These are phyloP conservation scores for Syngnathoides biaculeatus DNA, from an alignment of 2,113 vertebrate genomes.

Conservation along the genomic window DNA sequence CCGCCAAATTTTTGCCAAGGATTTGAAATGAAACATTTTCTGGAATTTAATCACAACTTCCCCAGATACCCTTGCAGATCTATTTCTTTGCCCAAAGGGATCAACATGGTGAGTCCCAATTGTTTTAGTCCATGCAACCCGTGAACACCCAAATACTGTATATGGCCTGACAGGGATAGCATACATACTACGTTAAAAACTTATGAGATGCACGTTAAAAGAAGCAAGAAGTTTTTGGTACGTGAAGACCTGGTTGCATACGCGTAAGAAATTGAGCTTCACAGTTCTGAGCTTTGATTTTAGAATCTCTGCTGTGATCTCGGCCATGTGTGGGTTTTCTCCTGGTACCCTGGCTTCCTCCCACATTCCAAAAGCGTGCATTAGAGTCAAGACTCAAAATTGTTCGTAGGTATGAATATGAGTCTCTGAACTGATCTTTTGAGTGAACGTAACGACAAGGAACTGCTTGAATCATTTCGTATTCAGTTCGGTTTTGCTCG, in stretches of 20 bases:
- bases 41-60: conserved; percentile 35
- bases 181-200: not conserved
- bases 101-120: conserved; percentile 69
- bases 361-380: no score
- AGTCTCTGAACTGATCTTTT: no score
- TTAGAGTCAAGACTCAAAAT: not conserved
- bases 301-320: no score
- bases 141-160: no score
- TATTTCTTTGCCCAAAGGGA: conserved; percentile 61
- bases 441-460: no score
- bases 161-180: conserved; percentile 38
- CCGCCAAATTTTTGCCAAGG: conserved; percentile 53
- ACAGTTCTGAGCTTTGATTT: no score
- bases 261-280: no score
- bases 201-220: not conserved
- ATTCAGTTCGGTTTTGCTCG: no score
- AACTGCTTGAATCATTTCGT: no score
- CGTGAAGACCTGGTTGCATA: not conserved
- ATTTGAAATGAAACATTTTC: conserved; percentile 38
- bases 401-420: no score
- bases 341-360: no score
- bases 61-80: conserved; percentile 59
- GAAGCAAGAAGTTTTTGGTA: not conserved
- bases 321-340: no score
- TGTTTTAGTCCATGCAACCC: conserved; percentile 28